A percentile compares a stretch with the other conserved stretches of the same genome.
These are phyloP conservation scores for Calycopis cecrops DNA, from an alignment of 1,140 invertebrate genomes.

Conservation along the genomic window DNA sequence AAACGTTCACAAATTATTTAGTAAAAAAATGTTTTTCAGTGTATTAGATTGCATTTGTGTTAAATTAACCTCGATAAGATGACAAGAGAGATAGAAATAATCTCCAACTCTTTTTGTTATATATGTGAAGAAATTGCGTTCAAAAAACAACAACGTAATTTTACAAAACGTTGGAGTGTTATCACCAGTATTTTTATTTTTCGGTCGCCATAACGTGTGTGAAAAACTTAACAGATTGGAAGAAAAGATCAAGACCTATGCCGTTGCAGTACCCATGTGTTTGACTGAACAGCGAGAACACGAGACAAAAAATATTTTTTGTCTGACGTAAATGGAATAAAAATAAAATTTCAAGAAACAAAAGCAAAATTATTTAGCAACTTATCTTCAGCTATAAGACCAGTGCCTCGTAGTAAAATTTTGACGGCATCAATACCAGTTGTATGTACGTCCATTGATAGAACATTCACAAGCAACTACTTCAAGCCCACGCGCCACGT, in stretches of 20 bases:
- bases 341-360: slow-evolving; percentile 26
- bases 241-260: no score
- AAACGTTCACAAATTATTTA: no score
- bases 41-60: no score
- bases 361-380: slow-evolving; percentile 19
- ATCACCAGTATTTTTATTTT: slow-evolving; percentile 27
- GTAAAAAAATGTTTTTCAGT: no score
- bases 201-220: slow-evolving; percentile 17
- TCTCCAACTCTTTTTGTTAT: no score
- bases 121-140: no score
- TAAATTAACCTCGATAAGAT: no score
- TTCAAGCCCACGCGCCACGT: slow-evolving; percentile 19
- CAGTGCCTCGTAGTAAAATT: slow-evolving; percentile 21
- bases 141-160: no score
- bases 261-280: no score
- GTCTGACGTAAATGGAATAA: slow-evolving; percentile 15
- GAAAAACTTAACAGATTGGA: slow-evolving; percentile 14
- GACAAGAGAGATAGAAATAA: no score
- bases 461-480: slow-evolving; percentile 21
- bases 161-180: no score
- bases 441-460: slow-evolving; percentile 19
- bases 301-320: slow-evolving; percentile 33
- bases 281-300: slow-evolving; percentile 32
- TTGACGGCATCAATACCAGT: slow-evolving; percentile 21
- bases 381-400: slow-evolving; percentile 16